Evolutionary conservation across 1,140 invertebrate species (phyloP), one percentile per base, ranked within the genome.

Genomic region (Armadillidium nasatum): DNA sequence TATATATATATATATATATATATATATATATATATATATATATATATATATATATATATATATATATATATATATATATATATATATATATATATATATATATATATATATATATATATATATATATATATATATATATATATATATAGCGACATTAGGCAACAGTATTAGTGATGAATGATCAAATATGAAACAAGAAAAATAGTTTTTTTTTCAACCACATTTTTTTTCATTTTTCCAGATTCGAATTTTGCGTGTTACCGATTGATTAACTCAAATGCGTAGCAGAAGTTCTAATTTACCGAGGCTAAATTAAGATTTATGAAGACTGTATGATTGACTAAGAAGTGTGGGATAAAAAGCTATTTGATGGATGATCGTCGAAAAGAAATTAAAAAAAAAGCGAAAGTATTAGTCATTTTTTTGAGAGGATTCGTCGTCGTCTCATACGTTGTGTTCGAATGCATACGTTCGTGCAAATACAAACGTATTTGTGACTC

Each of bases 311-410:
- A 60, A 60, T 60, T 60, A 60, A 60, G 50, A 60, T 60, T 60
- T 60, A 60, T 60, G 50, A 60, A 60, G 50, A 60, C 50, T 60
- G 19, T 19, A 60, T 60, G 50, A 60, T 60, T 60, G 50, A 60
- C 50, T 60, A 60, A 60, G 50, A 60, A 60, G 50, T 60, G 50
- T 60, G 50, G 50, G 50, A 60, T 60, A 60, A 60, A 60, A 60
- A 60, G 50, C 50, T 60, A 60, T 60, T 15, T 60, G 50, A 60
- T 60, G 50, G 50, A 60, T 60, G 50, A 60, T 60, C 19, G 50
- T 60, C 19, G 19, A 19, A 60, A 33, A 33, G 33, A 33, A 33
- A 33, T 3, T 3, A 33, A 33, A 33, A 33, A 33, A 60, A 2
- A 7, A 60, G 50, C 19, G 50, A 60, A 60, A 60, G 50, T 60